Base-by-base conservation (phyloP, 2,888 invertebrate species). In the Melanchra persicariae region DNA sequence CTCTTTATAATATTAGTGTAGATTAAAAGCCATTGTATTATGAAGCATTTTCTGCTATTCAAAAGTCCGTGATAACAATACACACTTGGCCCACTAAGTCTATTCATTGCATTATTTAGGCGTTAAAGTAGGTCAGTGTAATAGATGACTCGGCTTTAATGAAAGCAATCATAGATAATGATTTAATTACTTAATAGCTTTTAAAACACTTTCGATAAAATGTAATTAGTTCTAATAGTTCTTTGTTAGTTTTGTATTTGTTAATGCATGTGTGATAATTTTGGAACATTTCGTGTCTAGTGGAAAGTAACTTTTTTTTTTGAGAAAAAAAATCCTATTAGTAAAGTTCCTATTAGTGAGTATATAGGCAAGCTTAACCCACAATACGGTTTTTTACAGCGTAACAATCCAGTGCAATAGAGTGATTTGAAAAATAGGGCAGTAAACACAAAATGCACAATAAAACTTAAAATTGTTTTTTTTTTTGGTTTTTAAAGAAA, bases 151-250 rank as follows among this genome's bases (percentile, higher is more conserved):
- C 74, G 55, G 61, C 72, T 57, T 45, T 70, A 67, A 72, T 81
- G 37, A 74, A 79, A 73, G 69, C 74, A 78, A 85, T 74, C 72
- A 63, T 74, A 59, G 71, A 79, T 85, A 78, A 80, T 82, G 60
- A 83, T 76, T 74, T 85, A 84, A 84, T 84, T 77, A 77, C 84
- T 69, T 77, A 85, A 83, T 85, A 62, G 78, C 76, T 72, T 75
- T 66, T 63, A 67, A 76, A 74, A 78, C 57, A 70, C 58, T 74
- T 78, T 65, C 62, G 70, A 80, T 71, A 45, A 62, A 70, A 67
- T 63, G 30, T 72, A 64, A 83, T 76, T 74, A 74, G 58, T 58
- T 70, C 69, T 58, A 63, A 70, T 78, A 55, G 70, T 60, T 64
- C 24, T 74, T 70, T 58, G 17, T 24, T 12, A 55, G 34, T 64